Base-by-base conservation (phyloP, 2,888 invertebrate species). In the Therioaphis trifolii region DNA sequence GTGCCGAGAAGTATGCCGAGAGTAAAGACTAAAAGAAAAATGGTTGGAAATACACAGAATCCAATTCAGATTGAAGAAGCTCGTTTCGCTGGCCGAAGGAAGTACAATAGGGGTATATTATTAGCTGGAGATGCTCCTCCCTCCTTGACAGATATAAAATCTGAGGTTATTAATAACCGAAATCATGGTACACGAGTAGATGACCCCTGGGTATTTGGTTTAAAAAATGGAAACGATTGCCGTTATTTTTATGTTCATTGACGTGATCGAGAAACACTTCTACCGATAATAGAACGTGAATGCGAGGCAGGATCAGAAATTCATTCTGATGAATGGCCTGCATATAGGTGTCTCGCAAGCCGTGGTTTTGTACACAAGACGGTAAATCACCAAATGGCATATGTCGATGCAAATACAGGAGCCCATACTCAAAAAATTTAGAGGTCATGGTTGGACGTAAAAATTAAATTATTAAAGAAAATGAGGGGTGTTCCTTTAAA, bases 401-500 rank as follows among this genome's bases (percentile, higher is more conserved):
- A 68, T 49, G 27, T 43, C 18, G 15, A 77, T 63, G 4, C 0
- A 40, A 77, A 46, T 77, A 77, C 46, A 49, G 15, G 24, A 40
- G 66, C 24, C 66, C 27, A 4, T 24, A 66, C 66, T 29, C 9
- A 66, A 46, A 55, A n/a, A 18, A 75, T 75, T 61, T 27, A 24
- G 15, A 11, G 40, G 76, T 14, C 35, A 35, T 35, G 35, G 35
- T 35, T 35, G 35, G 35, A 35, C 35, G 7, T 7, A 7, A 35
- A 35, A 35, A 61, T 40, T 15, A 40, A 61, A 61, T 55, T 76
- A 55, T 35, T 76, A n/a, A 61, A 76, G 24, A 76, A 76, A 76
- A 76, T 15, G 61, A 40, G 14, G 21, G 61, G 40, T 43, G 40
- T 61, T 58, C n/a, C n/a, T n/a, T n/a, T n/a, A n/a, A n/a, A n/a